A percentile compares a stretch with the other conserved stretches of the same genome.
Conservation (phyloP, 2,888 invertebrate species). For the Fragum fragum region DNA sequence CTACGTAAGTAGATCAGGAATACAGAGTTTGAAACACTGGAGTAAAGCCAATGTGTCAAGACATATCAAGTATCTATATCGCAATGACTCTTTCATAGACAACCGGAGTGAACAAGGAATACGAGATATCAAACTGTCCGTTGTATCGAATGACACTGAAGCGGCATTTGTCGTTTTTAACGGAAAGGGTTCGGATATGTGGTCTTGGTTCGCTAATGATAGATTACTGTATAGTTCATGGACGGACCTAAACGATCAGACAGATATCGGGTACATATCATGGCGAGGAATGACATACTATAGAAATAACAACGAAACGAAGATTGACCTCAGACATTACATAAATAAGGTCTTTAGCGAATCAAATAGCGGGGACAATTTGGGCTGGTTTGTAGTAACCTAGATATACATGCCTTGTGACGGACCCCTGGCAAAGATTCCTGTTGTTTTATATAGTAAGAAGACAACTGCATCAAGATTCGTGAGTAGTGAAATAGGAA, state of each 20-base stretch:
- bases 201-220: neutral
- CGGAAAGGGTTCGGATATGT: neutral
- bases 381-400: constrained; percentile 3
- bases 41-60: neutral
- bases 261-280: neutral
- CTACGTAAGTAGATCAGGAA: neutral
- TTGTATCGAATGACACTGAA: neutral
- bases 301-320: neutral
- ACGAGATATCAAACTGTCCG: neutral
- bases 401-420: neutral
- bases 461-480: neutral
- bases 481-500: neutral
- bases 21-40: neutral
- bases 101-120: neutral
- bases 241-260: neutral
- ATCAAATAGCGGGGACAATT: neutral
- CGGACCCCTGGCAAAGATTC: neutral
- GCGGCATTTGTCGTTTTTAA: neutral
- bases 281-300: neutral
- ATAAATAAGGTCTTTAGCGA: neutral
- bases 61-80: neutral
- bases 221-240: neutral
- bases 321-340: neutral
- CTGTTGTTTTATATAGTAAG: neutral
- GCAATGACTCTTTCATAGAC: neutral